Evolutionary conservation across 2,888 invertebrate species (phyloP).

Genomic region (Eristalis arbustorum): DNA sequence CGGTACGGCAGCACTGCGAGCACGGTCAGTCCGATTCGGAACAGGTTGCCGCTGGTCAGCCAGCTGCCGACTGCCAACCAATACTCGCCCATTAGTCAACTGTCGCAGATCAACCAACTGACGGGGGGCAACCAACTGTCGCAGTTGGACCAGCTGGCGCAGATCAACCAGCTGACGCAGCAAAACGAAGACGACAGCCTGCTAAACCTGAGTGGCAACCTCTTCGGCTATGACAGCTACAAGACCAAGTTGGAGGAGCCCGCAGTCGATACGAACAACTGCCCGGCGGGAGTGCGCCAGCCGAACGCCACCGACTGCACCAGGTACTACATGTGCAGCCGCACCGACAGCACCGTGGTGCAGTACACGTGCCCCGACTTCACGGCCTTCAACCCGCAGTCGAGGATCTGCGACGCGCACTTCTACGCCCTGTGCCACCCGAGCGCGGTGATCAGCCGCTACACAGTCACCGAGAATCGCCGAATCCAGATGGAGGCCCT

Average conservation of each 20-base stretch:
- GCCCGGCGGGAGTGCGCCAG: conserved; percentile 80
- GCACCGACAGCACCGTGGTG: conserved; percentile 78
- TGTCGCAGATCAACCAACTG: not conserved
- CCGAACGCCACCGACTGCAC: conserved; percentile 81
- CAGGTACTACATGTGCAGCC: conserved; percentile 81
- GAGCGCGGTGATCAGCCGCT: conserved; percentile 72
- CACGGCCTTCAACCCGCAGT: conserved; percentile 81
- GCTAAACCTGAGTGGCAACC: conserved; percentile 77
- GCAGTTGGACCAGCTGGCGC: not conserved
- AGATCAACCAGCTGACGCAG: not conserved
- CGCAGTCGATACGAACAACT: conserved; percentile 74
- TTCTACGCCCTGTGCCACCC: conserved; percentile 78
- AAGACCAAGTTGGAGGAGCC: conserved; percentile 74
- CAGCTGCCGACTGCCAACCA: not conserved
- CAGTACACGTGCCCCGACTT: conserved; percentile 81
- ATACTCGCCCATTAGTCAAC: not conserved
- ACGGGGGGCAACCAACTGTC: not conserved
- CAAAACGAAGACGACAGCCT: conserved; percentile 72
- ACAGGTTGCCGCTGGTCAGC: not conserved
- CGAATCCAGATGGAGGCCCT: conserved; percentile 77
- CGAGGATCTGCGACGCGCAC: conserved; percentile 80
- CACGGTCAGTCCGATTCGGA: conserved; percentile 18
- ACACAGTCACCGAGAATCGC: conserved; percentile 75
- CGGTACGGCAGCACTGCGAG: conserved; percentile 10
- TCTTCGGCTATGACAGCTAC: conserved; percentile 77